Base-by-base conservation (phyloP, 2,797 vertebrate genomes). In the Anguilla pacifica region DNA sequence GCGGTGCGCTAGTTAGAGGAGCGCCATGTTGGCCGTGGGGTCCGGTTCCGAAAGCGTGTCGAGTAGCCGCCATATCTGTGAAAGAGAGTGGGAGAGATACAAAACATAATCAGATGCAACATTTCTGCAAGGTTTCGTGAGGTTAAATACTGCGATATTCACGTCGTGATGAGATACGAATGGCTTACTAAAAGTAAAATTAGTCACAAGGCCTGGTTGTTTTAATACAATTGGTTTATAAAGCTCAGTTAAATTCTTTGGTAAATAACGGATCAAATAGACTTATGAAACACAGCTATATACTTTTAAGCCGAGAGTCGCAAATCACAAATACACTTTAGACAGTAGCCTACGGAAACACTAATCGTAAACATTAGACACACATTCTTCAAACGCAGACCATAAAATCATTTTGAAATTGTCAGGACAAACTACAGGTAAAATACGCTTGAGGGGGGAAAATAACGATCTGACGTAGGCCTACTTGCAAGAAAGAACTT, bases 1-100 rank as follows among this genome's bases (percentile, higher is more conserved):
- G 89, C 11, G 91, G 53, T 83, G 91, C 92, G 86, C 86, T 70
- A 7, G 90, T 55, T 74, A 92, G 91, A 74, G 86, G 61, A 1
- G 88, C 79, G 7, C 87, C 85, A 86, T 91, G 91, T 13, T 92
- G 91, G 82, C 93, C 89, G 4, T 82, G 91, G 82, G 90, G 92
- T 49, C 92, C 92, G 53, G 86, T 0, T 35, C 91, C 89, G 1
- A 88, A 91, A 0, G 91, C 64, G 6, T 89, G 91, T 1, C 93
- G 93, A 13, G 92, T 57, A 87, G 94, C 88, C 2, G 92, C 86
- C 49, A 90, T 92, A 85, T 90, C 86, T 87, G 35, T 1, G 46
- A 35, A n/a, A 84, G 6, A 11, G n/a, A 49, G 15, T 79, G 39
- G 84, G 70, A 31, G 13, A 13, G 70, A 31, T n/a, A 83, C 64